Conservation (phyloP, 2,113 vertebrate species). For the Strix uralensis region DNA sequence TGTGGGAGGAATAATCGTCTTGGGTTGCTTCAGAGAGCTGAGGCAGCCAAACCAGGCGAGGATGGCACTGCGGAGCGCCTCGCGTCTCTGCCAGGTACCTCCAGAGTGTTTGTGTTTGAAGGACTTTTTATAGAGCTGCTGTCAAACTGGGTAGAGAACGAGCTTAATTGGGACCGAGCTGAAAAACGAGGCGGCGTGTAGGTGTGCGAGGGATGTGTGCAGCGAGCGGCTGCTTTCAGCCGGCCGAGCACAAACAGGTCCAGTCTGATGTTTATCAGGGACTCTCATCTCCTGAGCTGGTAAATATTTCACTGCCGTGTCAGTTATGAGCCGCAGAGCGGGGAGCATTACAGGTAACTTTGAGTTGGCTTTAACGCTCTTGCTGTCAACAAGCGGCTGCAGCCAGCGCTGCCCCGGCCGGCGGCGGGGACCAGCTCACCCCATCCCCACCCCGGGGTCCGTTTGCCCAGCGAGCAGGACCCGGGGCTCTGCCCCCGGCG, state of each 20-base stretch:
- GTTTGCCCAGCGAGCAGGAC: not conserved
- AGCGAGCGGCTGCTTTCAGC: not conserved
- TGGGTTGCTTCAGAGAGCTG: conserved; percentile 1
- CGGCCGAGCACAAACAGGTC: not conserved
- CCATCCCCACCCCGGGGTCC: not conserved
- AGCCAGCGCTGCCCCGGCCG: not conserved
- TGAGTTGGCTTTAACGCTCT: too few species aligned
- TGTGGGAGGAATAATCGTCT: conserved; percentile 56
- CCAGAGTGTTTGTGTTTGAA: not conserved
- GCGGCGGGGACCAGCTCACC: not conserved
- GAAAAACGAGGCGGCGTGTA: not conserved
- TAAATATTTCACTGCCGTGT: not conserved
- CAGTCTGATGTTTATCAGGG: not conserved
- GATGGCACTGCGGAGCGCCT: not conserved
- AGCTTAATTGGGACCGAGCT: not conserved
- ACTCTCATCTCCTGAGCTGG: not conserved
- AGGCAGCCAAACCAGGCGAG: conserved; percentile 15
- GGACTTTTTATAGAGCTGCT: not conserved
- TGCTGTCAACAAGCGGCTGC: not conserved
- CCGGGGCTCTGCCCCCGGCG: not conserved
- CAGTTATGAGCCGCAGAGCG: not conserved
- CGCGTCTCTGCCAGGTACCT: not conserved
- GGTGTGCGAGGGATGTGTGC: not conserved
- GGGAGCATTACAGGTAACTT: not conserved
- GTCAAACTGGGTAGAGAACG: not conserved